Base-by-base conservation (phyloP, 2,888 invertebrate species). In the Bellardia bayeri region DNA sequence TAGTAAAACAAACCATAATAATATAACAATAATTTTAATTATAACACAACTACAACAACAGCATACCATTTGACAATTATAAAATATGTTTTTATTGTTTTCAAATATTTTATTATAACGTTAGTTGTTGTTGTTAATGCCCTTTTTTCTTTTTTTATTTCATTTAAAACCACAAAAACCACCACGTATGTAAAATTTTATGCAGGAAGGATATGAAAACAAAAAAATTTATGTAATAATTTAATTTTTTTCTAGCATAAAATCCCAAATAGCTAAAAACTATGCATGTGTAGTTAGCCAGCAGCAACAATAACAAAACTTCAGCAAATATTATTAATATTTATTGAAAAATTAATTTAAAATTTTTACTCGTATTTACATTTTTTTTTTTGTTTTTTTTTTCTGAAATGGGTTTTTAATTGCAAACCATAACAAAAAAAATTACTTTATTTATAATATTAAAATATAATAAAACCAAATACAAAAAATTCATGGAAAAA, bases 51-150 rank as follows among this genome's bases (percentile, higher is more conserved):
- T 75, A 51, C 54, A 86, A 78, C 51, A 75, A 74, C 33, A 80
- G 16, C 40, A 69, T 76, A 51, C 14, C 23, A 54, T 72, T 76
- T 76, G 80, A 76, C 76, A 86, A 86, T 82, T 86, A 86, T 76
- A 86, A 82, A 82, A 83, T 86, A 83, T 83, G 75, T 83, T 83
- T 75, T 64, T 58, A 75, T 79, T 74, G 49, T 79, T 66, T 72
- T 56, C 33, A 51, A 72, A 68, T 64, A 72, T 81, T 72, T 54
- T 64, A 80, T 63, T 54, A 56, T 61, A 14, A 33, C 33, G 6
- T 6, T 2, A 33, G 5, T 33, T 61, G 61, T 8, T 58, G 16
- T 58, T 23, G 56, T 8, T 23, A 11, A 16, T 51, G 76, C 8
- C 42, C 40, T 23, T 78, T 14, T 13, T 33, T 16, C 8, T 54